Percentiles rank a stretch among this genome's conserved stretches.
These are phyloP conservation scores for Anthopleura sola DNA, from an alignment of 64 coral and sea anemone genomes.

Conservation along the genomic window DNA sequence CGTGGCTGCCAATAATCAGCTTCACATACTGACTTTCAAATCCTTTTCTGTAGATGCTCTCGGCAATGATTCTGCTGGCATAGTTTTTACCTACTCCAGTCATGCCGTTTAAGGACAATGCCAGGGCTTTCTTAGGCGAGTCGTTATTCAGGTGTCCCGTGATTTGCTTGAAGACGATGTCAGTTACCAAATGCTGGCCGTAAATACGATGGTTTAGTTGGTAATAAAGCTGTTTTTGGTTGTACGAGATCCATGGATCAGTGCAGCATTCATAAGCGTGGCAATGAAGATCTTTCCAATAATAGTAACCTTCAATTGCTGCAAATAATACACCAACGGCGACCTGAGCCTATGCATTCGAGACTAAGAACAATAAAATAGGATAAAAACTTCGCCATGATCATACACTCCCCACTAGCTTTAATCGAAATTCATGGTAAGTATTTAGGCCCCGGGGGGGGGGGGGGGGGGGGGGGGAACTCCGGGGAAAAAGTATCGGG, in stretches of 20 bases:
- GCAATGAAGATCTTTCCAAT: too few species aligned
- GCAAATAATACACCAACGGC: too few species aligned
- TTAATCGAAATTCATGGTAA: too few species aligned
- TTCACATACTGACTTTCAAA: constrained; percentile 63
- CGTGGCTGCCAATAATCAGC: constrained; percentile 80
- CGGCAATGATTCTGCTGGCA: constrained; percentile 50
- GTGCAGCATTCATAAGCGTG: constrained; percentile 43
- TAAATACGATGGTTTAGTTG: constrained; percentile 30
- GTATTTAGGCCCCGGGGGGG: too few species aligned
- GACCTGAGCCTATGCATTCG: too few species aligned
- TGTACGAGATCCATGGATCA: constrained; percentile 20
- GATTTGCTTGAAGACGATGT: constrained; percentile 37
- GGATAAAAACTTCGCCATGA: too few species aligned
- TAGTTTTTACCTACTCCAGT: constrained; percentile 53
- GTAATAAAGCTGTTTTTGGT: constrained; percentile 20
- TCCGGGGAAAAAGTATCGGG: too few species aligned
- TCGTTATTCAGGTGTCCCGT: constrained; percentile 50
- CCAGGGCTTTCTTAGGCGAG: constrained; percentile 35
- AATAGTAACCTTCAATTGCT: too few species aligned
- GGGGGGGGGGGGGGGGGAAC: too few species aligned
- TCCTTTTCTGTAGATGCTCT: constrained; percentile 68
- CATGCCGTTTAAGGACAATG: constrained; percentile 56
- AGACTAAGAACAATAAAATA: too few species aligned
- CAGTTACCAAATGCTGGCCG: constrained; percentile 46
- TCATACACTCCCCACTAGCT: too few species aligned